Evolutionary conservation across 2,888 invertebrate genomes (phyloP).

Genomic region (Chrysolina americana): DNA sequence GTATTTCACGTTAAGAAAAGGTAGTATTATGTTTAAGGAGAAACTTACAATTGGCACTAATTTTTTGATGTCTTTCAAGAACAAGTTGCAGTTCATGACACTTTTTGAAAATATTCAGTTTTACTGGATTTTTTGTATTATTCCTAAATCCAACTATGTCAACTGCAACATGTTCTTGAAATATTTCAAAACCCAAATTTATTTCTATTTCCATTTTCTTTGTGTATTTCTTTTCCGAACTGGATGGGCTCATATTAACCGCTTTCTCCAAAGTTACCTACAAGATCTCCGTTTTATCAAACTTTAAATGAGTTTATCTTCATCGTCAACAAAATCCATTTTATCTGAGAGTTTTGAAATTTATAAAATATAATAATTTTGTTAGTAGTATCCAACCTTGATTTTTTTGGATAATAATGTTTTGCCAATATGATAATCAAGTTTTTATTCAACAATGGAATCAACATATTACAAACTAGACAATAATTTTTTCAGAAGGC

Average conservation of each 20-base stretch:
- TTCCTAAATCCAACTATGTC: background rate
- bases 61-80: background rate
- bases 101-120: background rate
- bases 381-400: no score
- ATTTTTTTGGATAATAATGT: no score
- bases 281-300: no score
- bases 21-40: slow-evolving; percentile 40
- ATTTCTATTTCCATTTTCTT: background rate
- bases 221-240: background rate
- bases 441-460: no score
- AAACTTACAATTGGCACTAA: slow-evolving; percentile 14
- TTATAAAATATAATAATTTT: no score
- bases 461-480: no score
- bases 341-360: no score
- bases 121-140: background rate
- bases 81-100: slow-evolving; percentile 3
- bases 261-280: slow-evolving; percentile 7
- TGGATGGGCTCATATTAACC: background rate
- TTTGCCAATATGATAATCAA: no score
- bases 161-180: background rate
- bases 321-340: no score
- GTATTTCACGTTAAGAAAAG: slow-evolving; percentile 48
- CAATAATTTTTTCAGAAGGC: no score
- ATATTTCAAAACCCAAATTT: background rate
- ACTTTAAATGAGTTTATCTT: no score